Base-by-base conservation (phyloP, 2,888 invertebrate genomes). In the Polydrusus pterygomalis region DNA sequence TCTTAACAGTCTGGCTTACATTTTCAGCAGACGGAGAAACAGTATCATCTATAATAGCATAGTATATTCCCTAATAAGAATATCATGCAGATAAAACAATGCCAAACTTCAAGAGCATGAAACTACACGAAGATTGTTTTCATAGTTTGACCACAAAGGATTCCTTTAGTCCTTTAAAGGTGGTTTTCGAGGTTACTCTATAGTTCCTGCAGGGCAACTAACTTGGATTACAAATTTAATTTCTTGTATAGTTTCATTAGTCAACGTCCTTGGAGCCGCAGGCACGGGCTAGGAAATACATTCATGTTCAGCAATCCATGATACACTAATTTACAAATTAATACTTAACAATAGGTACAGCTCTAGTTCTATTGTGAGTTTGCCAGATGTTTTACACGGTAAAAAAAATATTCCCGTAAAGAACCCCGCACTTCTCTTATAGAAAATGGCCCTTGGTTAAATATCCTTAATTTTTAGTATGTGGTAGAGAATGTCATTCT, bases 321-420 rank as follows among this genome's bases (percentile, higher is more conserved):
- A 69, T 72, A 63, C 68, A 68, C 76, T 73, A 76, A 76, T 76
- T 76, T 72, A 76, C 76, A 76, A 76, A 73, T 76, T 76, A 76
- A 76, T 76, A 73, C 72, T 72, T 73, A 72, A 73, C 73, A 54
- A n/a, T n/a, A n/a, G n/a, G 60, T 76, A 60, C 30, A 30, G 30
- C n/a, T n/a, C n/a, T n/a, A n/a, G n/a, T n/a, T n/a, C n/a, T n/a
- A n/a, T n/a, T n/a, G n/a, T n/a, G n/a, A n/a, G n/a, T n/a, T 25
- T 25, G 25, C 1, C 25, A 25, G 25, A 25, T 25, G 25, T 25
- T 25, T 25, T 25, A 25, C 25, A 25, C 25, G 5, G 25, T 25
- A 25, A 25, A 25, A 25, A 25, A 25, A 25, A 25, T 25, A 5
- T 25, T 25, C 25, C 5, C 5, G 25, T 25, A 25, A 25, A n/a